Evolutionary conservation across 2,888 invertebrate species (phyloP).

Genomic region (Bugulina stolonifera): DNA sequence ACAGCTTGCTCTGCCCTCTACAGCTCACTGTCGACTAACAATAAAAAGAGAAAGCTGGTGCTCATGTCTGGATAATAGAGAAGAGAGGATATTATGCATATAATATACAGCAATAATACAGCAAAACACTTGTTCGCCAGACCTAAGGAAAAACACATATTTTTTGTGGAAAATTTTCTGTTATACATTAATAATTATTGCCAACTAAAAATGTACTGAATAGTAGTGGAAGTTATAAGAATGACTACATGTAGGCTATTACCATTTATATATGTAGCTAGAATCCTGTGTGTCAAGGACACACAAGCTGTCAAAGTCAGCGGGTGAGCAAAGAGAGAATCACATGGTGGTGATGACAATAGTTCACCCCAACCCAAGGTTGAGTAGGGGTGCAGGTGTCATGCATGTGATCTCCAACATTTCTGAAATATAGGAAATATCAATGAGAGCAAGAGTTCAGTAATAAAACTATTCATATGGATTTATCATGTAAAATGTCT

Average conservation of each 20-base stretch:
- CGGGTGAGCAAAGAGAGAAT: background rate
- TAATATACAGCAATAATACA: too few species aligned
- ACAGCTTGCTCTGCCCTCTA: background rate
- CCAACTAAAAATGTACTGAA: too few species aligned
- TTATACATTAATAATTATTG: too few species aligned
- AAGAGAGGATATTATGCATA: too few species aligned
- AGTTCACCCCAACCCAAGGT: slow-evolving; percentile 19
- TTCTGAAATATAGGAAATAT: slow-evolving; percentile 4
- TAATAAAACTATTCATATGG: too few species aligned
- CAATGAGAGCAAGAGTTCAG: too few species aligned
- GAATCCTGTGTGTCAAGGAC: background rate
- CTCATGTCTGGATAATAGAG: slow-evolving; percentile 3
- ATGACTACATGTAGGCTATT: background rate
- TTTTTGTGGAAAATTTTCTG: too few species aligned
- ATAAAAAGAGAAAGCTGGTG: slow-evolving; percentile 5
- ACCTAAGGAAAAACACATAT: too few species aligned
- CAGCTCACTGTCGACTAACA: slow-evolving; percentile 9
- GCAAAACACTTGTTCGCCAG: too few species aligned
- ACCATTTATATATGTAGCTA: background rate
- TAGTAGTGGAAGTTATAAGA: too few species aligned
- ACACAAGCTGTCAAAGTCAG: background rate
- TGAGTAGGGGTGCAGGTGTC: background rate
- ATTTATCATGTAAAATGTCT: too few species aligned
- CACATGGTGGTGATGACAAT: slow-evolving; percentile 8
- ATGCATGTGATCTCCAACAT: slow-evolving; percentile 11